Base-by-base conservation (phyloP, 35 echinoderm and acorn worm species). In the Heliocidaris tuberculata region DNA sequence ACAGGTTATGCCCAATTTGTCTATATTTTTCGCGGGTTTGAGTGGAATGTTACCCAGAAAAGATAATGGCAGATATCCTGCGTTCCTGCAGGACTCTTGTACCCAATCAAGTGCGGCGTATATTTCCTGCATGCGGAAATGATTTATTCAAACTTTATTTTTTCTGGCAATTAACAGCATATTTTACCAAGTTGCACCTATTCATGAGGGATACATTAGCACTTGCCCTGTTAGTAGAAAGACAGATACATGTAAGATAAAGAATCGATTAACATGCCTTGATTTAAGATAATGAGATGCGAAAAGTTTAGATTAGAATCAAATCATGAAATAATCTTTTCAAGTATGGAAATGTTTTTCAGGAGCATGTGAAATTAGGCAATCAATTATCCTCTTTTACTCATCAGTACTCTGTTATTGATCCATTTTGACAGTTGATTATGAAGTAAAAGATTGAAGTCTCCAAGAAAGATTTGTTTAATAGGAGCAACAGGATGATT, bases 41-140 rank as follows among this genome's bases (percentile, higher is more conserved):
- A 27, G 21, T 78, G 27, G 17, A 78, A 78, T 78, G 65, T 78
- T 78, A 78, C 12, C 31, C 9, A 12, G 85, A 86, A 32, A 32
- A 89, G 87, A 32, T 89, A 89, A 89, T 89, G 13, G 47, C 9
- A 89, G 30, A 48, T 89, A 47, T 89, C 87, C 87, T 89, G 87
- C n/a, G n/a, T 17, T 89, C 47, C 31, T 48, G 0, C 0, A 12
- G 31, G 85, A 48, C 31, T 42, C 29, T 47, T 47, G 21, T 17
- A 89, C 31, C 47, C 87, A 89, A 48, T 89, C 87, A 89, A 48
- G 65, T 78, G 65, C 7, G 87, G 35, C 47, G 7, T 89, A 89
- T 89, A 47, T 24, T 89, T 89, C 87, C 87, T 89, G 87, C 4
- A 4, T 42, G 31, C 31, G 87, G 87, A 89, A 89, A 89, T 24